phyloP scores from a whole-genome alignment of 2,113 vertebrate species.

The Engraulis encrasicolus region DNA sequence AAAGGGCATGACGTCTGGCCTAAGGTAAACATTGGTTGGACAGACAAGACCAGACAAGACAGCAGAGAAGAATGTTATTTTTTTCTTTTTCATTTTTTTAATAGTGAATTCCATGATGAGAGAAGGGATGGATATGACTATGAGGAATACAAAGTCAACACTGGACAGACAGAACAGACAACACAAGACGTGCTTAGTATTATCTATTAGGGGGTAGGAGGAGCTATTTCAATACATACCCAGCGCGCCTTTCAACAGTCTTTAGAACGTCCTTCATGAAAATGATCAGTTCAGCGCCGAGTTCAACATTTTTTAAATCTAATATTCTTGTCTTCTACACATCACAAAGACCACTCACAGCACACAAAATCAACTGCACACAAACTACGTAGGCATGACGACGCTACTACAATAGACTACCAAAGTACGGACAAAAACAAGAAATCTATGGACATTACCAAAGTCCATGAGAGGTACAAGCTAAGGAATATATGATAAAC shows the following conservation, averaged over 20 bases:
- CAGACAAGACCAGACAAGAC: conserved; percentile 4
- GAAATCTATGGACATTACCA: not conserved
- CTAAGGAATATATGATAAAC: not conserved
- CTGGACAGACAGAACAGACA: conserved; percentile 16
- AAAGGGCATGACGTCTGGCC: conserved; percentile 40
- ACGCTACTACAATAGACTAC: not conserved
- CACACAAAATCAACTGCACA: not conserved
- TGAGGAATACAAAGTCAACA: not conserved
- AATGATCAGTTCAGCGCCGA: conserved; percentile 13
- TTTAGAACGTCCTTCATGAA: conserved; percentile 17
- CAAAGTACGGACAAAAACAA: not conserved
- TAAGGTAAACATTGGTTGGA: not conserved
- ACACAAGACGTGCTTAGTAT: not conserved
- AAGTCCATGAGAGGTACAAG: not conserved
- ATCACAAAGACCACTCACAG: conserved; percentile 8
- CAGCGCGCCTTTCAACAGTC: not conserved
- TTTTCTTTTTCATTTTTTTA: not conserved
- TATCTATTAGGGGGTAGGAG: not conserved
- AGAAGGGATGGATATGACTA: conserved; percentile 7
- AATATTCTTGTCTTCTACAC: conserved; percentile 1
- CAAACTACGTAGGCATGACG: not conserved
- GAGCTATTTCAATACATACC: not conserved
- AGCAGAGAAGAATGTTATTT: not conserved
- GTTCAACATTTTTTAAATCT: conserved; percentile 7
- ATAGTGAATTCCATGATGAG: not conserved